Base-by-base conservation (phyloP, 2,113 vertebrate genomes). In the Clarias gariepinus region DNA sequence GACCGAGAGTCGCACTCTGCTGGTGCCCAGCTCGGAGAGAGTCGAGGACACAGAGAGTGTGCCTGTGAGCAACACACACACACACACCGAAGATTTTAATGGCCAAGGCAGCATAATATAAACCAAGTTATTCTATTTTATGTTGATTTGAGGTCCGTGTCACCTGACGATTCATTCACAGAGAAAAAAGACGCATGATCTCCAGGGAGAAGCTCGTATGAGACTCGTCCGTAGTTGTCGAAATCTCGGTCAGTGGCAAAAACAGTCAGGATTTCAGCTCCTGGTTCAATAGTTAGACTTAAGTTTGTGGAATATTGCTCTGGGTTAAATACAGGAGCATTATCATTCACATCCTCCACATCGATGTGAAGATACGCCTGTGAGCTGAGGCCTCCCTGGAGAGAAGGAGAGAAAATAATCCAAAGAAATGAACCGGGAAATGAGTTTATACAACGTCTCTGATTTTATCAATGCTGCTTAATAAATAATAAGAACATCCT, bases 341-440 rank as follows among this genome's bases (percentile, higher is more conserved):
- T 97, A 74, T 99, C 98, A 1, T 99, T 99, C 85, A 97, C 88
- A 77, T 99, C 98, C 83, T 97, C 96, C 81, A 99, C 92, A 64
- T 97, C 96, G 0, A 99, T 95, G 71, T 95, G 97, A 83, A 99
- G 95, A 85, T 97, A 97, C 64, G 97, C 96, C 74, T 98, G 96
- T 63, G 97, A 96, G 19, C 96, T 97, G 69, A 98, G 93, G 4
- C 97, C 97, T 78, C 96, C 98, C 98, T 99, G 92, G 89, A n/a
- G 13, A 92, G 90, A 91, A 33, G 33, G 91, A 64, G 55, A 28
- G 6, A 41, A 73, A 73, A 3, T 21, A 15, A 33, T 36, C 47
- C 11, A n/a, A 25, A 12, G 13, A 16, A 30, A 30, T 64, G 13
- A 1, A 68, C 36, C 9, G 3, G 36, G 30, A 1, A 68, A 71